Evolutionary conservation across 2,113 vertebrate genomes (phyloP).

Genomic region (Columbina picui): DNA sequence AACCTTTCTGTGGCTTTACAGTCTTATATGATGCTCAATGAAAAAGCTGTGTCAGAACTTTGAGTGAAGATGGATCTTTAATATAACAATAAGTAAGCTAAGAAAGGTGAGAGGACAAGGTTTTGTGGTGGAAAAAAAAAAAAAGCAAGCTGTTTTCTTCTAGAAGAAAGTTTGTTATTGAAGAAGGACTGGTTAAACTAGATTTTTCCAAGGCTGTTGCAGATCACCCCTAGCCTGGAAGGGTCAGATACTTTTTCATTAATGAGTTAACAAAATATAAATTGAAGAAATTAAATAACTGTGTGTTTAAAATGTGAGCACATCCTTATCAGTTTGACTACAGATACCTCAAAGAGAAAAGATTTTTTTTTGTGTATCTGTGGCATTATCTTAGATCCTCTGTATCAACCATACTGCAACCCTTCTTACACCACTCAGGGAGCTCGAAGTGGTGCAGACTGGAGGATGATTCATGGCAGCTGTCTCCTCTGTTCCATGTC

Average conservation of each 20-base stretch:
- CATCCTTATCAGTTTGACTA: not conserved
- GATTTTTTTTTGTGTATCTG: not conserved
- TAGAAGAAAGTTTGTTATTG: not conserved
- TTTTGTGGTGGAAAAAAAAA: not conserved
- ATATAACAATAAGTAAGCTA: not conserved
- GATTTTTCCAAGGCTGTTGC: not conserved
- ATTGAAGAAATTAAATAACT: not conserved
- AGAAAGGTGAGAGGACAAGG: not conserved
- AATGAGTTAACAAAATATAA: not conserved
- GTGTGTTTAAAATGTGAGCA: not conserved
- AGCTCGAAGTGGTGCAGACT: not conserved
- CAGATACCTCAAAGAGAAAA: not conserved
- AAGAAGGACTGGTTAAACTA: not conserved
- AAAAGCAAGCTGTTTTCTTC: not conserved
- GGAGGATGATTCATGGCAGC: not conserved
- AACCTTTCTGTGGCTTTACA: not conserved
- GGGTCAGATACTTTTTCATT: not conserved
- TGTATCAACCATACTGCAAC: not conserved
- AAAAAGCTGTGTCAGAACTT: constrained; percentile 11
- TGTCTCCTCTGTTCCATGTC: not conserved
- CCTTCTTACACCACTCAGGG: not conserved
- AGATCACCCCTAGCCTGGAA: not conserved
- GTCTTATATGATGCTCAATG: not conserved
- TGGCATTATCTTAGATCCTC: not conserved
- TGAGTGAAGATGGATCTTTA: not conserved